Base-by-base conservation (phyloP, 2,797 vertebrate species). In the Crocidura indochinensis region DNA sequence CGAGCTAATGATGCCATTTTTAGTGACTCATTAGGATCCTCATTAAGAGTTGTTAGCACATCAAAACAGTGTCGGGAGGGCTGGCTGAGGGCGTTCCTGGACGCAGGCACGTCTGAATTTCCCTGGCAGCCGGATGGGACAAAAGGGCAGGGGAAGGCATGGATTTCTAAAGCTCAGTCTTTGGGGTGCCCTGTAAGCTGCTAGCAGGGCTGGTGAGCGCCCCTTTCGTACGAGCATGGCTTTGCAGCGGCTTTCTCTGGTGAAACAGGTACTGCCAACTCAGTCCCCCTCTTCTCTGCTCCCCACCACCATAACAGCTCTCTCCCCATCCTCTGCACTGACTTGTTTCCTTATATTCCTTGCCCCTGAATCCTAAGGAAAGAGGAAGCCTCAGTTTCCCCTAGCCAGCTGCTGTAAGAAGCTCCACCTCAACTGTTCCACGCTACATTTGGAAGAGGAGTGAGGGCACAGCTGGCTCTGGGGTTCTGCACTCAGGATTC, bases 21-120 rank as follows among this genome's bases (percentile, higher is more conserved):
- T 95, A 96, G 94, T 83, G 94, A 95, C 79, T 95, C 95, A 95
- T 95, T 95, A 96, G 79, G 76, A 89, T 87, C 92, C 88, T 96
- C 94, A 95, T 96, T 96, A 95, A 88, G 94, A 95, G 88, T 88
- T 94, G 92, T 95, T 96, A 95, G 91, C 85, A 92, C 94, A 95
- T 94, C 87, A 91, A 93, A 96, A 95, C 94, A 93, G 69, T 56
- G 87, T 49, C 67, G 91, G 92, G 87, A 94, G 93, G 91, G 85
- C 90, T 94, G 94, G 94, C 88, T 8, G 69, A 91, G 94, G 92
- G 89, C 4, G 1, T 95, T 94, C 92, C 93, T 64, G 92, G 92
- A 88, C 91, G 56, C 64, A 91, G 24, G 20, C 53, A 92, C 77
- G 90, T 90, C 85, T 77, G 87, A 65, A 92, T 92, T 91, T 93